A percentile compares a stretch with the other conserved stretches of the same genome.
Evolutionary conservation across 2,888 invertebrate genomes (phyloP).

Genomic region (Drosophila atroscutellata): DNA sequence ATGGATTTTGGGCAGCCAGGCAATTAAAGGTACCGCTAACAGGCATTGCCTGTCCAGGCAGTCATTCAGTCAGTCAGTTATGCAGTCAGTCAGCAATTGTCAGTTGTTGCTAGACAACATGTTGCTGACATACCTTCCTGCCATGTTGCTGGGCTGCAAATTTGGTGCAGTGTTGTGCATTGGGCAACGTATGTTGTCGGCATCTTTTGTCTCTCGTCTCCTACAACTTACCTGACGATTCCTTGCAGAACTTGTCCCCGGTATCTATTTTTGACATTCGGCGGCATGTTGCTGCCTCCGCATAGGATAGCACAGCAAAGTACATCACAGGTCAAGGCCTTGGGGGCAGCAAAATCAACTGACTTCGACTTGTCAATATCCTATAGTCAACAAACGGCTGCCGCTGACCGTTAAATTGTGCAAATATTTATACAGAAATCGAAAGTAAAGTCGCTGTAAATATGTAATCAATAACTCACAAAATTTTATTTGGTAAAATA

Average conservation of each 20-base stretch:
- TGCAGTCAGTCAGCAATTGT: constrained; percentile 53
- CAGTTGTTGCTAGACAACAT: constrained; percentile 62
- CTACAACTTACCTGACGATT: constrained; percentile 48
- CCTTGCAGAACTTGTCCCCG: constrained; percentile 21
- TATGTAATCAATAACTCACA: constrained; percentile 54
- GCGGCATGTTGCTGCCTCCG: constrained; percentile 18
- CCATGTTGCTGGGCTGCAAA: constrained; percentile 55
- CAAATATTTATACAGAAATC: constrained; percentile 69
- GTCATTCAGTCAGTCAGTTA: constrained; percentile 53
- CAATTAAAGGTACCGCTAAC: constrained; percentile 70
- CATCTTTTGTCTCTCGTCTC: constrained; percentile 59
- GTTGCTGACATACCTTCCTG: constrained; percentile 58
- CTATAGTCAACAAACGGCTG: constrained; percentile 42
- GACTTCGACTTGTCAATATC: constrained; percentile 21
- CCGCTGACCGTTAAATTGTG: constrained; percentile 71
- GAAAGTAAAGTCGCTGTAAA: constrained; percentile 67
- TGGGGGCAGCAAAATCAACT: constrained; percentile 35
- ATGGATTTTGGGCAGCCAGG: constrained; percentile 61
- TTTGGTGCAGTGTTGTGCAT: constrained; percentile 52
- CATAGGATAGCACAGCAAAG: background rate
- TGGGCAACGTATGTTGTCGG: constrained; percentile 45
- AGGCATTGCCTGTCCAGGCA: constrained; percentile 55
- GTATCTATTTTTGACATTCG: constrained; percentile 51
- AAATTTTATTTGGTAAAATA: constrained; percentile 7
- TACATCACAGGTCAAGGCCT: constrained; percentile 57